These are phyloP conservation scores for Ectropis grisescens DNA, from an alignment of 1,140 invertebrate species.

Conservation along the genomic window DNA sequence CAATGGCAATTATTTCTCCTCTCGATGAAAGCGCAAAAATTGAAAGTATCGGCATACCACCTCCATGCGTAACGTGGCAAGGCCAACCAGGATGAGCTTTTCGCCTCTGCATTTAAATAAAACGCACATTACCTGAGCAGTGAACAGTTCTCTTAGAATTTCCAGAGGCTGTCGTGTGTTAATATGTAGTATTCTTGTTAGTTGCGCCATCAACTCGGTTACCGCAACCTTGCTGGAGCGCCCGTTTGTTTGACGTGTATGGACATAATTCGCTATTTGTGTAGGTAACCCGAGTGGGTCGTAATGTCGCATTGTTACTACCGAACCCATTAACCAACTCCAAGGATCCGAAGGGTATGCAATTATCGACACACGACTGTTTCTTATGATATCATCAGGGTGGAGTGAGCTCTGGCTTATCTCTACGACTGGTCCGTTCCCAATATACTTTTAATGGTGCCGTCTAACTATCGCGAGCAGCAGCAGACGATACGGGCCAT, in stretches of 20 bases:
- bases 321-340: slow-evolving; percentile 19
- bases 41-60: no score
- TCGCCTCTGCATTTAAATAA: no score
- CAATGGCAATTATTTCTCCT: no score
- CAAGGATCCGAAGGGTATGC: slow-evolving; percentile 12
- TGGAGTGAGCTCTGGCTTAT: slow-evolving; percentile 4
- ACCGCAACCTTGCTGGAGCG: slow-evolving; percentile 33
- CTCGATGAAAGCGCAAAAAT: no score
- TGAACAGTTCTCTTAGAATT: no score
- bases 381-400: slow-evolving; percentile 17
- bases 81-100: no score
- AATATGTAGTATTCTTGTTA: slow-evolving; percentile 11
- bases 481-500: slow-evolving; percentile 7
- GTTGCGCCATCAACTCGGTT: slow-evolving; percentile 27
- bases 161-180: background rate
- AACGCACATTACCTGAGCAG: no score
- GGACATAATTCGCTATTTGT: slow-evolving; percentile 38
- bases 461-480: slow-evolving; percentile 7
- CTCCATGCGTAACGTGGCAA: no score
- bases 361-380: slow-evolving; percentile 17
- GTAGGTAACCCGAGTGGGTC: slow-evolving; percentile 36
- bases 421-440: slow-evolving; percentile 1
- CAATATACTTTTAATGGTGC: slow-evolving; percentile 10
- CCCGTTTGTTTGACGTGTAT: slow-evolving; percentile 37
- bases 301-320: slow-evolving; percentile 34